Evolutionary conservation across 2,113 vertebrate species (phyloP), one percentile per base, ranked within the genome.

Genomic region (Perca fluviatilis): DNA sequence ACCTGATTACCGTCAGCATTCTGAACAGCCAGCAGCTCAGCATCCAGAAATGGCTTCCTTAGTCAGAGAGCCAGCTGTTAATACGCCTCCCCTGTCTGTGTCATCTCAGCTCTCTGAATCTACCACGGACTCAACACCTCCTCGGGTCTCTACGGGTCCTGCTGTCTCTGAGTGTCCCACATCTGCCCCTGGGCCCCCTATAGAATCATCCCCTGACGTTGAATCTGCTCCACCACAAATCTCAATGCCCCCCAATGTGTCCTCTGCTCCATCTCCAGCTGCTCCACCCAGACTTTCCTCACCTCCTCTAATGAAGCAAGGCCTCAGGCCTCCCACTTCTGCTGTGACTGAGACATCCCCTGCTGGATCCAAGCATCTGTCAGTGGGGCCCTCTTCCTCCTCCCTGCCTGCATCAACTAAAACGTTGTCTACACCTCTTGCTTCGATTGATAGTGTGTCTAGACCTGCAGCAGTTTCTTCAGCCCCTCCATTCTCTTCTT

Each of bases 251-350:
- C 80, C 81, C 46, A 74, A 12, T 19, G 72, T 72, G 19, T 68
- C 86, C n/a, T 78, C 87, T 25, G 18, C 71, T 64, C 21, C 27
- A 36, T 90, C 90, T 80, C 67, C 76, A 73, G 50, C 75, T 65
- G 73, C 84, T 79, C 71, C 92, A 69, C 85, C 80, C 13, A 86
- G 83, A 62, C 87, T 87, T 60, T 88, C 91, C 36, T 89, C 92
- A 3, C 79, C 90, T 50, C 75, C 89, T 47, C 79, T 62, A 43
- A 78, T 85, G 73, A 83, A 88, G 53, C 89, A 92, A 63, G 77
- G 88, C 72, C 65, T 79, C 57, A 93, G 85, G 79, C 71, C 84
- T 69, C 27, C 68, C 49, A 40, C 66, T 30, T 63, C 83, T 63
- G 64, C 74, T 66, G 46, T n/a, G 3, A 62, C 71, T 33, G 90